A percentile compares a stretch with the other conserved stretches of the same genome.
These are phyloP conservation scores for Sylvicapra grimmia DNA, from an alignment of 2,113 vertebrate species.

Conservation along the genomic window DNA sequence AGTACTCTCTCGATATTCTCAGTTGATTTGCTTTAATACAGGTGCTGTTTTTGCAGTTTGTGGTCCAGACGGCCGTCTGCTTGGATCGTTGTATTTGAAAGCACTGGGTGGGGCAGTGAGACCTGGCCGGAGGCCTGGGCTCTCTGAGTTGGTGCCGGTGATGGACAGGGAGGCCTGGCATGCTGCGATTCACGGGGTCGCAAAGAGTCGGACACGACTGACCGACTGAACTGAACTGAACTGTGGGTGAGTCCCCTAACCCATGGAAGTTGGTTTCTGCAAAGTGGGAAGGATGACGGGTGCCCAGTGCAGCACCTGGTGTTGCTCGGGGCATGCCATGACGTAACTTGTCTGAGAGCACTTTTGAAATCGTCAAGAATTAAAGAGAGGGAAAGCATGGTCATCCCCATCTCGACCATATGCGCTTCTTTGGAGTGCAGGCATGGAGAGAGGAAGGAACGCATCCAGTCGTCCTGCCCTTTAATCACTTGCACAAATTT, in stretches of 20 bases:
- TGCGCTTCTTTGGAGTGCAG: not conserved
- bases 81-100: fast-evolving
- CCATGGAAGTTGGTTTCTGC: not conserved
- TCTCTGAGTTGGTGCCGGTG: fast-evolving
- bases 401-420: fast-evolving
- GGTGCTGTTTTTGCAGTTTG: fast-evolving
- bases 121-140: not conserved
- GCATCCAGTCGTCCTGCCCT: fast-evolving
- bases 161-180: too few species aligned
- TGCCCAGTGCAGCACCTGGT: fast-evolving
- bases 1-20: not conserved
- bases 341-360: not conserved
- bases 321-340: fast-evolving
- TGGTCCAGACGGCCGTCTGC: not conserved
- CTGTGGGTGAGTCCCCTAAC: not conserved
- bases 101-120: fast-evolving
- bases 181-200: too few species aligned
- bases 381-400: not conserved
- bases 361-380: not conserved
- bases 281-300: not conserved
- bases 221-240: too few species aligned
- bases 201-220: too few species aligned
- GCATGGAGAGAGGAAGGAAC: not conserved
- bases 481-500: not conserved
- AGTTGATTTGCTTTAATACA: not conserved